Base-by-base conservation (phyloP, 2,888 invertebrate species). In the Catocala nupta region DNA sequence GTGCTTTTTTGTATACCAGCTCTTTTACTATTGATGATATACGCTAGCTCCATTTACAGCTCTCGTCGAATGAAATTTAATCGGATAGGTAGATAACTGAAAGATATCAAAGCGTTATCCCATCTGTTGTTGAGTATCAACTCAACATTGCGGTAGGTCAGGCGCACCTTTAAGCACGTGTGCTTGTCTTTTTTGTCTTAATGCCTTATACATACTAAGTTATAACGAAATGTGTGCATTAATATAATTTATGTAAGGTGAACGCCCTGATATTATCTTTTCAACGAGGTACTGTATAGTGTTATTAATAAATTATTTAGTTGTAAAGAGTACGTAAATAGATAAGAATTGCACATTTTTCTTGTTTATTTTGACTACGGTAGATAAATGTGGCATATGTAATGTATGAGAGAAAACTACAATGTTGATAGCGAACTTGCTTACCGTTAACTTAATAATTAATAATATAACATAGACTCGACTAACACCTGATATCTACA, bases 61-160 rank as follows among this genome's bases (percentile, higher is more conserved):
- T 39, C 9, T 8, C 1, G 0, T 39, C 9, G 1, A 25, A 5
- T 48, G 10, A 5, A 36, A 47, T 16, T 9, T 47, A 47, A 47
- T 25, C 47, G 3, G 2, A 9, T 61, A 60, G 61, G 65, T 10
- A 71, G n/a, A 50, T 12, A 58, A 51, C 50, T 11, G 4, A 10
- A n/a, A 60, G 12, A 39, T 25, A 9, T 48, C 54, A 49, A 36
- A 56, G 39, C n/a, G 10, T 10, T 49, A 50, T 12, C 63, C 9
- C 9, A 10, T 64, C 73, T 73, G 54, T 65, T 6, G 10, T 39
- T 59, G n/a, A n/a, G n/a, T n/a, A 42, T 51, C 50, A 16, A 59
- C 13, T 63, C 59, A 55, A 5, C 64, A 68, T 65, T 68, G 71
- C 73, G 79, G 82, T 82, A 81, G 81, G 84, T 81, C 78, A 73